Percentiles rank a stretch among this genome's conserved stretches.
These are phyloP conservation scores for Micropoecilia bifurca DNA, from an alignment of 2,797 vertebrate species.

Conservation along the genomic window DNA sequence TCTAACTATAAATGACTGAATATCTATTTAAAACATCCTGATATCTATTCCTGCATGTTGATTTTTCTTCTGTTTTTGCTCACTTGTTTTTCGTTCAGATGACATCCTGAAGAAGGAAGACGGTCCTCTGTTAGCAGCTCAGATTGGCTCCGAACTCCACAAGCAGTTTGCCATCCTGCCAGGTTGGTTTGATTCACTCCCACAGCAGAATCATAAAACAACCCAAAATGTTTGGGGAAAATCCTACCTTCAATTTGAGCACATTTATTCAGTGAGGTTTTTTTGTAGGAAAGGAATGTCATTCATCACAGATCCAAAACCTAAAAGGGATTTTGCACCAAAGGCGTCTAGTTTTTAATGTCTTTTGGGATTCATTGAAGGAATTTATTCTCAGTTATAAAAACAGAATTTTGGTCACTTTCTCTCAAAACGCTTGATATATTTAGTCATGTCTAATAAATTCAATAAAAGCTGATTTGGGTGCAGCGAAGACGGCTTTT, in stretches of 20 bases:
- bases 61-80: neutral
- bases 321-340: too few species aligned
- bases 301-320: too few species aligned
- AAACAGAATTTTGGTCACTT: too few species aligned
- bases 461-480: too few species aligned
- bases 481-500: too few species aligned
- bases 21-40: neutral
- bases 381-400: too few species aligned
- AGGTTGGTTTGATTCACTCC: constrained; percentile 74
- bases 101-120: constrained; percentile 91
- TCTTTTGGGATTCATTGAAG: too few species aligned
- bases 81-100: constrained; percentile 75
- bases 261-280: neutral
- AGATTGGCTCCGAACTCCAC: constrained; percentile 89
- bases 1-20: neutral
- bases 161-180: constrained; percentile 92
- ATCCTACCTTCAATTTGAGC: neutral
- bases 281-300: too few species aligned
- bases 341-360: too few species aligned
- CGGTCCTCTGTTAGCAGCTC: constrained; percentile 84
- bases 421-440: too few species aligned
- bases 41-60: neutral
- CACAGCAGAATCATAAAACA: neutral
- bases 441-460: too few species aligned
- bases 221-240: neutral